A percentile compares a stretch with the other conserved stretches of the same genome.
These are phyloP conservation scores for Seriola aureovittata DNA, from an alignment of 2,113 vertebrate genomes.

Conservation along the genomic window DNA sequence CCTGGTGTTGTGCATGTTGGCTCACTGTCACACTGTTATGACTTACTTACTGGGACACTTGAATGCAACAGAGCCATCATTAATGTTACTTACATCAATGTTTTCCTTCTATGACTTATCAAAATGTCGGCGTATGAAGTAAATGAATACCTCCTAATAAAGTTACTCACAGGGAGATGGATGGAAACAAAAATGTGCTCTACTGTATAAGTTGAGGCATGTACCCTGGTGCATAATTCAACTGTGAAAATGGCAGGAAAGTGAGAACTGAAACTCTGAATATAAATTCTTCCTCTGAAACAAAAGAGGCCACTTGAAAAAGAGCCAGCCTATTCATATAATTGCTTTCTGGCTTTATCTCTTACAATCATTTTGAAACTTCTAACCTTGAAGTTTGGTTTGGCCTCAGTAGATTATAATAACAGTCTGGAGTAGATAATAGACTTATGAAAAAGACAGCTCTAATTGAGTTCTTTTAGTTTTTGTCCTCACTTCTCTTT, in stretches of 20 bases:
- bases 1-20: too few species aligned
- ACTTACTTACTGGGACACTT: too few species aligned
- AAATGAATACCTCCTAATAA: too few species aligned
- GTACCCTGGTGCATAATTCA: neutral
- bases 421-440: neutral
- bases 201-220: too few species aligned
- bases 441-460: neutral
- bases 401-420: neutral
- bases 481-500: neutral
- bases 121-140: too few species aligned
- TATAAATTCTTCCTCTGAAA: neutral
- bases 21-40: too few species aligned
- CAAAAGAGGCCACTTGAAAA: neutral
- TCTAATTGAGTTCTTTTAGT: neutral
- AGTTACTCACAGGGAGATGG: too few species aligned
- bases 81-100: too few species aligned
- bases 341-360: neutral
- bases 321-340: neutral
- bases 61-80: too few species aligned
- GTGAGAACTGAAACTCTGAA: neutral
- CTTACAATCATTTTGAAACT: neutral
- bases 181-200: too few species aligned
- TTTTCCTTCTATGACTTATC: too few species aligned
- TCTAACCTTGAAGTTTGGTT: neutral
- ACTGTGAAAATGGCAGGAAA: neutral